Conservation (phyloP, 2,797 vertebrate species). For the Paratrypauchen microcephalus region DNA sequence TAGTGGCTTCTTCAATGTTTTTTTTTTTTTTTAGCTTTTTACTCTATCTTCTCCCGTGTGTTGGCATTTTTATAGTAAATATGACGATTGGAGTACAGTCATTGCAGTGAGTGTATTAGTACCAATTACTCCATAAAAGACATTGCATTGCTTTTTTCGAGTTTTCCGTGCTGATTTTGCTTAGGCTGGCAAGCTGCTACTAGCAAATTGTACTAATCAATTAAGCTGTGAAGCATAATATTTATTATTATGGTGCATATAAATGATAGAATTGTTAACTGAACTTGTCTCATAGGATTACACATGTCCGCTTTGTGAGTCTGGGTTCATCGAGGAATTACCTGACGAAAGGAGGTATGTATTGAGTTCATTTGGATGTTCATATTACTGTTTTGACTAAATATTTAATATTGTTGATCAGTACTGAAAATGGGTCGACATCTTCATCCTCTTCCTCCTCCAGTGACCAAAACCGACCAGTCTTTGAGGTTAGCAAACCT, state of each 20-base stretch:
- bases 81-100: not conserved
- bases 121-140: not conserved
- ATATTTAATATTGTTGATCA: constrained; percentile 57
- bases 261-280: not conserved
- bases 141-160: not conserved
- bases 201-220: not conserved
- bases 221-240: not conserved
- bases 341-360: constrained; percentile 86
- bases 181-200: constrained; percentile 11
- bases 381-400: not conserved
- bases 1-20: constrained; percentile 65
- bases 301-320: constrained; percentile 92
- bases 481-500: constrained; percentile 82
- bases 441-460: constrained; percentile 79
- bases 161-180: constrained; percentile 5
- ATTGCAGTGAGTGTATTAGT: not conserved
- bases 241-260: not conserved
- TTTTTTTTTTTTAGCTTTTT: constrained; percentile 49
- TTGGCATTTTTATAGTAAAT: not conserved
- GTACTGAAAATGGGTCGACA: constrained; percentile 82
- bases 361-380: not conserved
- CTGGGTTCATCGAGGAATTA: constrained; percentile 95
- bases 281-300: constrained; percentile 82
- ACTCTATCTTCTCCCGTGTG: constrained; percentile 9
- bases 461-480: constrained; percentile 81